Evolutionary conservation across 2,888 invertebrate species (phyloP), one percentile per base, ranked within the genome.

Genomic region (Caenorhabditis sp.): DNA sequence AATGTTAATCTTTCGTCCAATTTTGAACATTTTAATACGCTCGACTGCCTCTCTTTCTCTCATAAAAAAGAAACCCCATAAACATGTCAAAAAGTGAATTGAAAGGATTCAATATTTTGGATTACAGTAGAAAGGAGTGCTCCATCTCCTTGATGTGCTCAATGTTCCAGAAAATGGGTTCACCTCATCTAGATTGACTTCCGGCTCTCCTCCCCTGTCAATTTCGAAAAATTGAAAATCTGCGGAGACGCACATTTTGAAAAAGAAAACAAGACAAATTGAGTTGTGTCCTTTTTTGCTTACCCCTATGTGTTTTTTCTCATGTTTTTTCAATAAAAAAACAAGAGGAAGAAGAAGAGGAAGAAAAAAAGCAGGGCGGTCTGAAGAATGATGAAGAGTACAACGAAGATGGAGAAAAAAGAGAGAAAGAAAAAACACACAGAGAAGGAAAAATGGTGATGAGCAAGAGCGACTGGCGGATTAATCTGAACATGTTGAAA

Each of bases 1-100:
- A 47, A 35, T 14, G 35, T 49, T 8, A 31, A 14, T 35, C 66
- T 16, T 66, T 51, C 16, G 8, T 51, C 14, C 51, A 24, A 51
- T 51, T 54, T 54, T 31, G 68, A 51, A 54, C 54, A 51, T 54
- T 68, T 49, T 66, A 44, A 47, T 66, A 47, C 68, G 38, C 51
- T 35, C 54, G 2, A 41, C 54, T 56, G 44, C 41, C 24, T 70
- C 14, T 38, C 12, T 38, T 8, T 8, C 4, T 35, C 31, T 8
- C 31, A 35, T 2, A 44, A n/a, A n/a, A 16, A 47, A 47, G 68
- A 54, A 68, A 68, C 63, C 63, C 26, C 44, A 41, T 61, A 35
- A 51, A 56, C 68, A 69, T 56, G n/a, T n/a, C n/a, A n/a, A n/a
- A n/a, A n/a, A n/a, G n/a, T 41, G 54, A 69, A 41, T 22, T 69